phyloP scores from a whole-genome alignment of 2,113 vertebrate species.

The Peromyscus leucopus region DNA sequence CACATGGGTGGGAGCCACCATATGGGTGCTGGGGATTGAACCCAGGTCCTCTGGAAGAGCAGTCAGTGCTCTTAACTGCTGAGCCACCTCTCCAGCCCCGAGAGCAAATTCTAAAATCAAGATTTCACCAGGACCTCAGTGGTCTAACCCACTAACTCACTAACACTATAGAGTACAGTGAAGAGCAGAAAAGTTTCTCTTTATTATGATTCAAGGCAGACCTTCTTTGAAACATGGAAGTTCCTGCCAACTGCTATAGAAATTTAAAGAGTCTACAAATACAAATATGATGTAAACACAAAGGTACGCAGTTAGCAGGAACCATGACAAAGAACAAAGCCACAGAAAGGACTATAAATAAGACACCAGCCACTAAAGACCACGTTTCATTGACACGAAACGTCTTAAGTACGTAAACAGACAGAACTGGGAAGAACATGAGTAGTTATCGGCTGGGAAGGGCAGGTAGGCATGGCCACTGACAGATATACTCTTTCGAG shows the following conservation, averaged over 20 bases:
- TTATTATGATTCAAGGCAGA: slow-evolving; percentile 29
- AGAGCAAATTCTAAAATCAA: slow-evolving; percentile 28
- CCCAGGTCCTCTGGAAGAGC: no score
- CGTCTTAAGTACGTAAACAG: background rate
- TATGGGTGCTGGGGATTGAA: no score
- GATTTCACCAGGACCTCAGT: background rate
- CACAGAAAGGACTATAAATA: background rate
- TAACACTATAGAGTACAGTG: background rate
- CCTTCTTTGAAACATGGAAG: slow-evolving; percentile 21
- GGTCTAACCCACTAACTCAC: background rate
- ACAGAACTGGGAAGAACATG: background rate
- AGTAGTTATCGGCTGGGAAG: background rate
- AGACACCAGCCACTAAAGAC: background rate
- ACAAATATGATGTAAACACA: slow-evolving; percentile 23
- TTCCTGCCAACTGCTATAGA: background rate
- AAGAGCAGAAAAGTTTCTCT: background rate
- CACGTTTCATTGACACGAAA: background rate
- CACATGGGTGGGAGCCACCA: no score
- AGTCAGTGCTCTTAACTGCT: no score
- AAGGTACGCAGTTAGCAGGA: background rate
- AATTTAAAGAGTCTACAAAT: slow-evolving; percentile 31
- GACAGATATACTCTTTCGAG: background rate
- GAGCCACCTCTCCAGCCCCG: no score
- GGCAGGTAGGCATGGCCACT: background rate
- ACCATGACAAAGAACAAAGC: slow-evolving; percentile 14